Evolutionary conservation across 2,797 vertebrate genomes (phyloP).

Genomic region (Semotilus atromaculatus): DNA sequence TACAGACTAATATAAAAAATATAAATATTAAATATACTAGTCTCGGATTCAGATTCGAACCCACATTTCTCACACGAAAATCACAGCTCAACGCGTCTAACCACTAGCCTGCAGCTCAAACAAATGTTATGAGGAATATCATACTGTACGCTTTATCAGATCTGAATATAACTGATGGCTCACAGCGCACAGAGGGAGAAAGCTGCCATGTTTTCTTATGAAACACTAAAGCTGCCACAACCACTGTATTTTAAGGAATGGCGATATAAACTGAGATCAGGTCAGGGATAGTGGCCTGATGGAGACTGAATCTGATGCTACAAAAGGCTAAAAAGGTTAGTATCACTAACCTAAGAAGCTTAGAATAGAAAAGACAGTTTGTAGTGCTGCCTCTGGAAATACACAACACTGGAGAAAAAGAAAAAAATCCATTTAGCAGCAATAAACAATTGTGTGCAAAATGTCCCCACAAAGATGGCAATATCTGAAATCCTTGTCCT

Average conservation of each 20-base stretch:
- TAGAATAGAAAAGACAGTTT: not conserved
- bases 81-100: not conserved
- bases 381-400: slow-evolving; percentile 20
- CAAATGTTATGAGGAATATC: slow-evolving; percentile 21
- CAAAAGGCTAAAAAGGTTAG: not conserved
- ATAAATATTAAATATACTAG: too few relatives aligned
- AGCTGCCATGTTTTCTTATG: slow-evolving; percentile 29
- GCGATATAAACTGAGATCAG: slow-evolving; percentile 8
- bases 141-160: slow-evolving; percentile 8
- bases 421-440: slow-evolving; percentile 20
- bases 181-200: slow-evolving; percentile 9
- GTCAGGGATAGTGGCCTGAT: not conserved
- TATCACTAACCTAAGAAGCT: not conserved
- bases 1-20: too few relatives aligned
- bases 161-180: slow-evolving; percentile 14
- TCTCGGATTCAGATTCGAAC: slow-evolving; percentile 1
- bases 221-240: slow-evolving; percentile 27
- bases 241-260: not conserved
- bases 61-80: not conserved
- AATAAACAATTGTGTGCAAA: slow-evolving; percentile 15
- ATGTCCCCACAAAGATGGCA: not conserved
- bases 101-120: not conserved
- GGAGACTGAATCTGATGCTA: slow-evolving; percentile 1
- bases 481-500: not conserved
- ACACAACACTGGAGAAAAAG: not conserved